phyloP scores from a whole-genome alignment of 2,113 vertebrate genomes.

The Datnioides undecimradiatus region DNA sequence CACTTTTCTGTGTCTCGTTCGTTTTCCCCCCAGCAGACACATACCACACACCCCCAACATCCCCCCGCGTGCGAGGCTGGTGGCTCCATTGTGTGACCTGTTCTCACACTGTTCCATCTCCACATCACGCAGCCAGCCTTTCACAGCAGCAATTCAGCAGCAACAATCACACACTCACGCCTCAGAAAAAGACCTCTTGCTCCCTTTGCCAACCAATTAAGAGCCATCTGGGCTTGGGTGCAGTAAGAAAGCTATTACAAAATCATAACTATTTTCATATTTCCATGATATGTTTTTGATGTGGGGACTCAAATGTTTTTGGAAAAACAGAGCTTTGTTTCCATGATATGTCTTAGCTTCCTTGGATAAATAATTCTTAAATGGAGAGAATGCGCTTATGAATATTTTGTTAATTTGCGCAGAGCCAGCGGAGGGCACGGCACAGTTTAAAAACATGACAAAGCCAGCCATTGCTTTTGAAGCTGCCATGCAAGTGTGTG shows the following conservation, averaged over 20 bases:
- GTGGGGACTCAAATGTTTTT: neutral
- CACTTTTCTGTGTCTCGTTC: constrained; percentile 82
- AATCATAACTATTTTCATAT: constrained; percentile 60
- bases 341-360: neutral
- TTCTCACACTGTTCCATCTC: constrained; percentile 91
- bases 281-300: constrained; percentile 51
- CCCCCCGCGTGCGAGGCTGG: constrained; percentile 84
- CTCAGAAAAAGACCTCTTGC: constrained; percentile 92
- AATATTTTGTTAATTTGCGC: constrained; percentile 51
- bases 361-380: neutral
- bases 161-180: constrained; percentile 96
- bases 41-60: constrained; percentile 69
- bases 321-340: constrained; percentile 9
- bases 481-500: constrained; percentile 73
- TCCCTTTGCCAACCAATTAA: constrained; percentile 97
- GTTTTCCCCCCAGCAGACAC: constrained; percentile 67
- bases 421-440: constrained; percentile 39
- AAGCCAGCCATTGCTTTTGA: constrained; percentile 69
- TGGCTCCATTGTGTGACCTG: constrained; percentile 91
- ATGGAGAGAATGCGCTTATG: constrained; percentile 1
- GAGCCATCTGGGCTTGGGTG: constrained; percentile 91
- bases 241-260: constrained; percentile 69
- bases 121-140: constrained; percentile 90
- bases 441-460: constrained; percentile 70
- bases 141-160: constrained; percentile 94